phyloP scores from a whole-genome alignment of 2,888 invertebrate species.

The Masnerella sp. region DNA sequence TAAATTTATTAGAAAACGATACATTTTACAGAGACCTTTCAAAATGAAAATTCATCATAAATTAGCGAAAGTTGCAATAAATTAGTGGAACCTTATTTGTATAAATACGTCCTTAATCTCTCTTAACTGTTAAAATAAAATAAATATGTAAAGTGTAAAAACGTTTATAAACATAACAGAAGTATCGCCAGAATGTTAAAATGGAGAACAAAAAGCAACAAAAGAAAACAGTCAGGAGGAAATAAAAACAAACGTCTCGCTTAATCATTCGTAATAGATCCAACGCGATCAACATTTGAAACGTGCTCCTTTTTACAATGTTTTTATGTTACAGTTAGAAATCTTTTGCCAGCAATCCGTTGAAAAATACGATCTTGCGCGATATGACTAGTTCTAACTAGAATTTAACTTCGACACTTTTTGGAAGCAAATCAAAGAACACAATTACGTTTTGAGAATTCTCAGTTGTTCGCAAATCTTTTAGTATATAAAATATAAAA shows the following conservation, averaged over 20 bases:
- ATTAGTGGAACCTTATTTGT: conserved; percentile 61
- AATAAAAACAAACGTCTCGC: background rate
- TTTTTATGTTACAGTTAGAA: conserved; percentile 21
- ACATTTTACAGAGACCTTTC: conserved; percentile 27
- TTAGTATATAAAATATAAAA: conserved; percentile 59
- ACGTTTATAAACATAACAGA: conserved; percentile 67
- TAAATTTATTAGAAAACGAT: conserved; percentile 45
- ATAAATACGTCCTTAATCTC: conserved; percentile 44
- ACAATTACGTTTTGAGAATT: conserved; percentile 17
- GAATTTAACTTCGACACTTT: background rate
- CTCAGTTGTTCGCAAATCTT: conserved; percentile 7
- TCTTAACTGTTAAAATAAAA: conserved; percentile 63
- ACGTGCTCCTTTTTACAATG: background rate
- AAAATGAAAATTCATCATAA: conserved; percentile 52
- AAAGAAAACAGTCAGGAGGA: background rate
- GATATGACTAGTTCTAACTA: conserved; percentile 28
- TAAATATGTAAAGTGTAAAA: conserved; percentile 68
- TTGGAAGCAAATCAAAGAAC: conserved; percentile 20
- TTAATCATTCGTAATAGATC: background rate
- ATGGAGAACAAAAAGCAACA: background rate
- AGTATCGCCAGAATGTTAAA: conserved; percentile 22
- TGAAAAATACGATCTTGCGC: conserved; percentile 17
- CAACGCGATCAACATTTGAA: background rate
- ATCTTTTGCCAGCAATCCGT: conserved; percentile 4
- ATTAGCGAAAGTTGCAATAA: conserved; percentile 68